phyloP scores from a whole-genome alignment of 2,888 invertebrate genomes.

The Hypomecis atomaria region DNA sequence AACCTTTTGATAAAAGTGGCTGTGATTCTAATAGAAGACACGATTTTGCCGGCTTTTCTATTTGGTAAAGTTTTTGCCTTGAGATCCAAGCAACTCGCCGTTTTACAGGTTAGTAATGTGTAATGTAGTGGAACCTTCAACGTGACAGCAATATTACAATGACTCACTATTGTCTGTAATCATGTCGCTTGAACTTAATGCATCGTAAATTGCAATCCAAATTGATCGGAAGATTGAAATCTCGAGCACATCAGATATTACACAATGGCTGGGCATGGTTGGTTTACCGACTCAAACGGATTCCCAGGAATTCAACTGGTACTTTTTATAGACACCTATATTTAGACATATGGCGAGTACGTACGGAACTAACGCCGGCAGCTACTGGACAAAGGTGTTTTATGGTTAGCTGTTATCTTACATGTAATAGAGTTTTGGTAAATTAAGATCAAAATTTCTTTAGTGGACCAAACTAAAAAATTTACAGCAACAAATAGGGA shows the following conservation, averaged over 20 bases:
- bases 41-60: not conserved
- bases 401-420: constrained; percentile 17
- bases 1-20: constrained; percentile 24
- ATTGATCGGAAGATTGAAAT: constrained; percentile 28
- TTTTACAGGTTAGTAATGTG: constrained; percentile 51
- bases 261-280: constrained; percentile 26
- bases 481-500: too few species aligned
- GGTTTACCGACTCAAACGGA: constrained; percentile 45
- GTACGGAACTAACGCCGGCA: constrained; percentile 49
- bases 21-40: constrained; percentile 13
- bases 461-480: too few species aligned
- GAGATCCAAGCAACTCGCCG: constrained; percentile 33
- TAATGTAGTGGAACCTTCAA: constrained; percentile 54
- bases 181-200: constrained; percentile 20
- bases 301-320: constrained; percentile 63
- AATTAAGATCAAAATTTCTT: constrained; percentile 3
- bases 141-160: constrained; percentile 50
- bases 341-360: constrained; percentile 64
- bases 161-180: constrained; percentile 23
- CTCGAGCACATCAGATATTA: constrained; percentile 21
- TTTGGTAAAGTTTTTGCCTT: constrained; percentile 6
- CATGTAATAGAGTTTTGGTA: not conserved
- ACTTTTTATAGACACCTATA: constrained; percentile 72
- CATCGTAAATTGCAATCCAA: constrained; percentile 31
- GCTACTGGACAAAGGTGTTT: constrained; percentile 55